Percentiles rank a stretch among this genome's conserved stretches.
Conservation (phyloP, 1,140 invertebrate genomes). For the Heliothis subflexa region DNA sequence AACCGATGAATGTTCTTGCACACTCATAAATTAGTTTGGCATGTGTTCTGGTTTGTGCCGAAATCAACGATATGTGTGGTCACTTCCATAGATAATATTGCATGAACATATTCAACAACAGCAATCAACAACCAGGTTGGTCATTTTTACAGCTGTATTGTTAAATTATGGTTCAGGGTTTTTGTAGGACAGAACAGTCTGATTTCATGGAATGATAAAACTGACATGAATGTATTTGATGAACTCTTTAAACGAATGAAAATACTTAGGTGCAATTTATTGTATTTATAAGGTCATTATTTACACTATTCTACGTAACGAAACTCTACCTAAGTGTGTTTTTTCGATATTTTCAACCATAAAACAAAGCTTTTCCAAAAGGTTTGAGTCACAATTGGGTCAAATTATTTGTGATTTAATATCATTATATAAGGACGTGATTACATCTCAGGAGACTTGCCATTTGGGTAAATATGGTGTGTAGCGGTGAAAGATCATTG, state of each 20-base stretch:
- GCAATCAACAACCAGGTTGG: neutral
- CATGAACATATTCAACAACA: conserved; percentile 4
- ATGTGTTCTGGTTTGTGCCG: conserved; percentile 47
- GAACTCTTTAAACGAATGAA: neutral
- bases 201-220: conserved; percentile 16
- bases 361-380: no score
- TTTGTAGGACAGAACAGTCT: neutral
- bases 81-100: conserved; percentile 11
- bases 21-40: conserved; percentile 54
- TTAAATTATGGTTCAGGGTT: neutral
- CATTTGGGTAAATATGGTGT: no score
- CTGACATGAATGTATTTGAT: conserved; percentile 5
- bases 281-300: neutral
- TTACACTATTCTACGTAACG: no score
- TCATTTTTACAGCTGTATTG: conserved; percentile 5
- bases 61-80: conserved; percentile 43
- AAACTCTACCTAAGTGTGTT: no score
- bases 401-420: no score
- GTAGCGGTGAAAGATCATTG: no score
- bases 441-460: no score
- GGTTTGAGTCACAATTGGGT: no score
- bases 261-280: neutral
- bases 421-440: no score
- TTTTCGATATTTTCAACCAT: no score
- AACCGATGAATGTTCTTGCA: conserved; percentile 52